Percentiles rank a stretch among this genome's conserved stretches.
phyloP scores from a whole-genome alignment of 1,140 invertebrate species.

The Coenobita brevimanus region DNA sequence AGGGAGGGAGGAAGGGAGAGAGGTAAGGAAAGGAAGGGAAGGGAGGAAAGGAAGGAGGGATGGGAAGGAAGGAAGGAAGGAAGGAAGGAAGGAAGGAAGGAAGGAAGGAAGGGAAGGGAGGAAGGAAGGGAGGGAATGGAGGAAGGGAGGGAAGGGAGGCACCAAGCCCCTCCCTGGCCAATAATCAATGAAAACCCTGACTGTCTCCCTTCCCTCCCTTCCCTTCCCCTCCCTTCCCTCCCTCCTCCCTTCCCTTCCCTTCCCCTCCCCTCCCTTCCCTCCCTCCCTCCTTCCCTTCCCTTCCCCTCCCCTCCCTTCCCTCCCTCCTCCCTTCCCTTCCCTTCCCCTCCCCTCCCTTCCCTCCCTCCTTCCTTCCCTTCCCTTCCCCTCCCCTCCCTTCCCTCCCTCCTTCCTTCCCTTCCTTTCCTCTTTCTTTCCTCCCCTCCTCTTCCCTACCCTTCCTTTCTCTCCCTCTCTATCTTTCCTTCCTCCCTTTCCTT shows the following conservation, averaged over 20 bases:
- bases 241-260: background rate
- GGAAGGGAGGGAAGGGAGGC: background rate
- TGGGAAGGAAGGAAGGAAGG: background rate
- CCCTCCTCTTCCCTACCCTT: no score
- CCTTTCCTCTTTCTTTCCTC: no score
- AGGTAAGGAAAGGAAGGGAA: background rate
- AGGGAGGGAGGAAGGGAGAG: background rate
- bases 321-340: background rate
- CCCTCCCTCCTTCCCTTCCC: background rate
- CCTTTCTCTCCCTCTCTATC: background rate
- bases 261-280: background rate
- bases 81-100: background rate
- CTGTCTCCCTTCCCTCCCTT: background rate
- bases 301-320: background rate
- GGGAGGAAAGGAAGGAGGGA: background rate
- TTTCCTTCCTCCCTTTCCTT: background rate
- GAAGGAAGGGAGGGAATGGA: constrained; percentile 2
- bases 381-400: background rate
- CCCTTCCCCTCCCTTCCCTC: background rate
- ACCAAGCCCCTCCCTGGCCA: background rate
- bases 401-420: background rate
- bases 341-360: background rate
- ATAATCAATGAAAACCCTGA: background rate
- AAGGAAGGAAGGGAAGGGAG: background rate
- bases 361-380: background rate